Evolutionary conservation across 2,797 vertebrate genomes (phyloP), one percentile per base, ranked within the genome.

Genomic region (Sebastes steindachneri): DNA sequence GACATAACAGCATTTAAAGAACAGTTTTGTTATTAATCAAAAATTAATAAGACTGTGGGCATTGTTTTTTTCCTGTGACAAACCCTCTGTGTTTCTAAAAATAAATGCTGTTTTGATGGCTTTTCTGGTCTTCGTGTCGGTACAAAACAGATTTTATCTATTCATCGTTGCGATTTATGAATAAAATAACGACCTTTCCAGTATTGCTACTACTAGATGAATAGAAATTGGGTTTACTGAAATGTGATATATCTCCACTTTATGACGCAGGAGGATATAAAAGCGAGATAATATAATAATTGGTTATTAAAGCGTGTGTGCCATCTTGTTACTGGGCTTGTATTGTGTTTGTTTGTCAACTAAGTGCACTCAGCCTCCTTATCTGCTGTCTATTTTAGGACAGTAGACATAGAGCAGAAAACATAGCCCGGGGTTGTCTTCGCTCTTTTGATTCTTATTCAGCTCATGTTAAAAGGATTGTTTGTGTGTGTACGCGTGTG

Each of bases 351-450:
- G 67, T 74, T 75, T 78, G 60, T 87, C 35, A 65, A 51, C 79
- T 88, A 86, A 89, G 85, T 85, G 91, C 90, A 84, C 90, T 86
- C 85, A 54, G 76, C 70, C 76, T 70, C 57, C 29, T 62, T 55
- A 45, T 76, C 48, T 23, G 68, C 53, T 10, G 33, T 86, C 88
- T 92, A 79, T 91, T 90, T 84, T 68, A 57, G 85, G 83, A 82
- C 71, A 37, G 69, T 28, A 70, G 80, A 83, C 75, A 82, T 23
- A 72, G 84, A 86, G 28, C 84, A 89, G 74, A 77, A 84, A 84
- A 74, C 70, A 26, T 45, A 66, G 86, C 92, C 87, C 0, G 57
- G 81, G 91, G 91, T 86, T 54, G 64, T 86, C 28, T 15, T 79
- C 15, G 63, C 0, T 0, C 45, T 48, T 86, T 82, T 41, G 28